Evolutionary conservation across 2,797 vertebrate species (phyloP).

Genomic region (Gorsachius magnificus): DNA sequence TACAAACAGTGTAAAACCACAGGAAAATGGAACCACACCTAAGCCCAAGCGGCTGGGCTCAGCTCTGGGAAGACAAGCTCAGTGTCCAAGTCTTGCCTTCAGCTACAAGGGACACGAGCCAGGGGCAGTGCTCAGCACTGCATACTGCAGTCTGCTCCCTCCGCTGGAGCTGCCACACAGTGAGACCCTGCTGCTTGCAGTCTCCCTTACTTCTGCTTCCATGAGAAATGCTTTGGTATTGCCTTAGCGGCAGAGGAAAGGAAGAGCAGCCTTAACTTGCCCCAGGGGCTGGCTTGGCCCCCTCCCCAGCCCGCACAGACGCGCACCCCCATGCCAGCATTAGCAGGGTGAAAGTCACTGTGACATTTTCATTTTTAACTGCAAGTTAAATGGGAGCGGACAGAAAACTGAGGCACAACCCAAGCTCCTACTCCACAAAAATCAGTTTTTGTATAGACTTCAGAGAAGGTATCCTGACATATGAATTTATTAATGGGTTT

Average conservation of each 20-base stretch:
- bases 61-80: background rate
- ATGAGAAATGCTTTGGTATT: background rate
- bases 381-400: background rate
- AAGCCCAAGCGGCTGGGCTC: background rate
- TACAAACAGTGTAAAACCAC: background rate
- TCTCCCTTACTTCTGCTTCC: background rate
- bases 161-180: rapidly evolving
- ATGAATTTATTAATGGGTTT: background rate
- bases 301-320: background rate
- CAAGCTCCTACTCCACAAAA: background rate
- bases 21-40: background rate
- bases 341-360: no score
- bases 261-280: rapidly evolving
- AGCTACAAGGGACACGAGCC: rapidly evolving
- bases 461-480: background rate
- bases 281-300: background rate
- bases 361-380: background rate
- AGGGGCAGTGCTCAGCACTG: background rate
- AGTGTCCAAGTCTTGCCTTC: background rate
- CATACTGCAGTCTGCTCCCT: rapidly evolving
- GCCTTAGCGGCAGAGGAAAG: background rate
- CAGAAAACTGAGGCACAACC: background rate
- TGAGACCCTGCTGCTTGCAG: rapidly evolving
- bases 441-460: background rate
- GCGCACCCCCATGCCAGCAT: rapidly evolving